Conservation (phyloP, 2,797 vertebrate genomes). For the Antennarius maculatus region DNA sequence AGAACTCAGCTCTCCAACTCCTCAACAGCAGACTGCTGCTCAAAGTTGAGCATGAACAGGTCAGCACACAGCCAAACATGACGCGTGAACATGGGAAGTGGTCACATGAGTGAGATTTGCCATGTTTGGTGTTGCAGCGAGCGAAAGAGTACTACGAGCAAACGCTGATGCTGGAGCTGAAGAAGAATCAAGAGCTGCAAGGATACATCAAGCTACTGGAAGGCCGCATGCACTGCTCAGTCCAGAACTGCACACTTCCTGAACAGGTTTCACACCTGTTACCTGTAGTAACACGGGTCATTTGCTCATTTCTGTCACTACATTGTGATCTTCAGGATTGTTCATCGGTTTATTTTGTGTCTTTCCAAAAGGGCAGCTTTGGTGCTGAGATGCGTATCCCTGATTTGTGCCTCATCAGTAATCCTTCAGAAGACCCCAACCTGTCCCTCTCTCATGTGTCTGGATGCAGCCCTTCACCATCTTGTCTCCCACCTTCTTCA, state of each 20-base stretch:
- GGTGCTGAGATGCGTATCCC: slow-evolving; percentile 7
- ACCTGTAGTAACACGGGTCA: not conserved
- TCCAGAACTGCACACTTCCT: slow-evolving; percentile 54
- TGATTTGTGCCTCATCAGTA: slow-evolving; percentile 15
- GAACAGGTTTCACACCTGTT: slow-evolving; percentile 50
- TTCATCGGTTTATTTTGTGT: slow-evolving; percentile 23
- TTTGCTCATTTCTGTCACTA: not conserved
- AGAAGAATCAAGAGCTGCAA: slow-evolving; percentile 84
- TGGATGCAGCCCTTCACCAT: slow-evolving; percentile 30
- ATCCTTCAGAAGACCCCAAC: slow-evolving; percentile 29
- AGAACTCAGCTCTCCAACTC: slow-evolving; percentile 76
- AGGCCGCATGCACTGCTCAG: slow-evolving; percentile 61
- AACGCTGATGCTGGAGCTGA: slow-evolving; percentile 82
- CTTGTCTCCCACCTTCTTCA: slow-evolving; percentile 26
- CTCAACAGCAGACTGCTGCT: slow-evolving; percentile 79
- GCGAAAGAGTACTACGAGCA: slow-evolving; percentile 83
- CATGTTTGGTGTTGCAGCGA: slow-evolving; percentile 55
- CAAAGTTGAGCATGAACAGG: slow-evolving; percentile 85
- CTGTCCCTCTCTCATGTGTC: slow-evolving; percentile 18
- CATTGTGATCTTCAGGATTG: not conserved
- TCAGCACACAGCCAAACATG: slow-evolving; percentile 43
- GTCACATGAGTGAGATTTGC: slow-evolving; percentile 14
- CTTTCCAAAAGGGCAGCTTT: slow-evolving; percentile 47
- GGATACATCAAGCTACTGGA: slow-evolving; percentile 79
- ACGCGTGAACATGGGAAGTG: not conserved